Evolutionary conservation across 2,888 invertebrate genomes (phyloP).

Genomic region (Alloplasta piceator): DNA sequence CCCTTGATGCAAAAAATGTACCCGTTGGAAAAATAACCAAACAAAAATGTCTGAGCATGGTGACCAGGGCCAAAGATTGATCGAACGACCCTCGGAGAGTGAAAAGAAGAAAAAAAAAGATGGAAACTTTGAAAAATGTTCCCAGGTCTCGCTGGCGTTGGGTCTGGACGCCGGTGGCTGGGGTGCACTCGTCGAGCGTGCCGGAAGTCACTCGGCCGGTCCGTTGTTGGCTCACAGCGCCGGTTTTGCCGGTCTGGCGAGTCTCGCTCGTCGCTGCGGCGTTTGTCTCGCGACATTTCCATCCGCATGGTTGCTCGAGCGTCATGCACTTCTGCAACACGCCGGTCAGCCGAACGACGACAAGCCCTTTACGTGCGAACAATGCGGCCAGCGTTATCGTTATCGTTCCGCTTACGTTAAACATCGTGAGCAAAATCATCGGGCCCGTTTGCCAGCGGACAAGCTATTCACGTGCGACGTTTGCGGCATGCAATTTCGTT

Average conservation of each 20-base stretch:
- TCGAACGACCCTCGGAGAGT: not conserved
- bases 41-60: not conserved
- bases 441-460: conserved; percentile 93
- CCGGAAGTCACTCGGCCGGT: conserved; percentile 80
- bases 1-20: no score
- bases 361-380: conserved; percentile 95
- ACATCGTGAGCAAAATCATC: conserved; percentile 95
- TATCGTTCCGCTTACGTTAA: conserved; percentile 93
- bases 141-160: conserved; percentile 80
- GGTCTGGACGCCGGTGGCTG: conserved; percentile 83
- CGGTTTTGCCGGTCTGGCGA: conserved; percentile 78
- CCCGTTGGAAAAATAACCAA: not conserved
- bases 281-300: conserved; percentile 95
- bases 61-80: not conserved
- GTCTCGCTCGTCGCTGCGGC: conserved; percentile 87
- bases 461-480: conserved; percentile 96
- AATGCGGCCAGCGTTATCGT: conserved; percentile 95
- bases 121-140: conserved; percentile 60
- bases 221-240: conserved; percentile 75
- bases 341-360: conserved; percentile 89
- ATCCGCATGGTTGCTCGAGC: conserved; percentile 93
- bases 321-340: conserved; percentile 93
- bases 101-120: not conserved
- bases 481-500: conserved; percentile 95
- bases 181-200: conserved; percentile 81